Evolutionary conservation across 2,797 vertebrate genomes (phyloP).

Genomic region (Platyrinchus mystaceus): DNA sequence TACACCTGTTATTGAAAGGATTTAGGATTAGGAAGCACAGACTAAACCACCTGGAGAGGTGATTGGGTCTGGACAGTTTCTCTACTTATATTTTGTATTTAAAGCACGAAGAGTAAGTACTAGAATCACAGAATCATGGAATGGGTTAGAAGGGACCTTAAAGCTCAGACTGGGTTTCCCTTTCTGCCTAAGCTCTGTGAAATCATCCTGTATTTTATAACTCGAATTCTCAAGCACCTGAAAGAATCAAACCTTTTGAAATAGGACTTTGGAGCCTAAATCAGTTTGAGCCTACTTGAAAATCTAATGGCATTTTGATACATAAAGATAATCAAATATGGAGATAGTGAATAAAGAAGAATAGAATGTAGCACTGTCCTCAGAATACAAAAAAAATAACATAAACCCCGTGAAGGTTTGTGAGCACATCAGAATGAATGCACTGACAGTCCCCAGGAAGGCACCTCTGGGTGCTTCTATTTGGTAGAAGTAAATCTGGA

Average conservation of each 20-base stretch:
- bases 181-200: too few species aligned
- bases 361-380: not conserved
- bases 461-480: not conserved
- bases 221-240: too few species aligned
- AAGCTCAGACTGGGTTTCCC: not conserved
- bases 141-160: not conserved
- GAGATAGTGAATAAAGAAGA: not conserved
- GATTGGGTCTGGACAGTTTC: not conserved
- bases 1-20: not conserved
- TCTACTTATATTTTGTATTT: not conserved
- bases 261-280: not conserved
- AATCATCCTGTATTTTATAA: too few species aligned
- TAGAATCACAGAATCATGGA: not conserved
- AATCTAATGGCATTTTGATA: not conserved
- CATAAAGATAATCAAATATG: not conserved
- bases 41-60: not conserved
- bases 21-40: not conserved
- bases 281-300: not conserved
- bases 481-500: conserved; percentile 44
- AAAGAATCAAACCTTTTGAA: not conserved
- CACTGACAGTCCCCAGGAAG: not conserved
- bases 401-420: not conserved
- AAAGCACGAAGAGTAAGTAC: too few species aligned
- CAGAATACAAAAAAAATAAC: not conserved
- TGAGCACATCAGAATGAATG: not conserved